A percentile compares a stretch with the other conserved stretches of the same genome.
Evolutionary conservation across 1,140 invertebrate species (phyloP).

Genomic region (Caerostris extrusa): DNA sequence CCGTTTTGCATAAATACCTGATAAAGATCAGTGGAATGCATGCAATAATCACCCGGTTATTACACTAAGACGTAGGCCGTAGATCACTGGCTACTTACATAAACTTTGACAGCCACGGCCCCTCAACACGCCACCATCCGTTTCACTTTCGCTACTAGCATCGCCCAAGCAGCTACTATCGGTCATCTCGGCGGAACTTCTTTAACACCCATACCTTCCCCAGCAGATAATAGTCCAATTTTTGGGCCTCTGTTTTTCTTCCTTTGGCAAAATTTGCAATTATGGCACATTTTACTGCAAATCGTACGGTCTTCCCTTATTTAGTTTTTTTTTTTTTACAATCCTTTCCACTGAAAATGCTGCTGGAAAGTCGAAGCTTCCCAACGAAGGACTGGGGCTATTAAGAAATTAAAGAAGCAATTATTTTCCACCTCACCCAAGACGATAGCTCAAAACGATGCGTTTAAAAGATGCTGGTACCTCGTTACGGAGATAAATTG

Average conservation of each 20-base stretch:
- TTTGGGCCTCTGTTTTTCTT: slow-evolving; percentile 1
- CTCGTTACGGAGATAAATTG: background rate
- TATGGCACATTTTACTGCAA: slow-evolving; percentile 54
- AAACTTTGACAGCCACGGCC: slow-evolving; percentile 16
- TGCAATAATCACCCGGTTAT: slow-evolving; percentile 56
- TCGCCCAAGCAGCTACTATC: slow-evolving; percentile 36
- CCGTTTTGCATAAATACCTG: background rate
- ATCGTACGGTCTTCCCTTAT: background rate
- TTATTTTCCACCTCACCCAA: slow-evolving; percentile 44
- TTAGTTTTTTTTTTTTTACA: background rate
- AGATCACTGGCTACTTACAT: slow-evolving; percentile 32
- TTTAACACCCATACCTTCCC: slow-evolving; percentile 53
- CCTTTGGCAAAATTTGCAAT: slow-evolving; percentile 16
- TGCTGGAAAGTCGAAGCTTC: slow-evolving; percentile 42
- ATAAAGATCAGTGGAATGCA: slow-evolving; percentile 47
- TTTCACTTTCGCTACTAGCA: slow-evolving; percentile 26
- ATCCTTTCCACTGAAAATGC: background rate
- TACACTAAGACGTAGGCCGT: background rate
- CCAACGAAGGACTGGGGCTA: slow-evolving; percentile 50
- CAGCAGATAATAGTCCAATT: slow-evolving; percentile 60
- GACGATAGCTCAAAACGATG: too few species aligned
- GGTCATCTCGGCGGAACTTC: slow-evolving; percentile 46
- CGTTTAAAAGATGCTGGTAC: too few species aligned
- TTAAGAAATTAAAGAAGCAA: slow-evolving; percentile 59
- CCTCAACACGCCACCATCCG: slow-evolving; percentile 11